phyloP scores from a whole-genome alignment of 2,797 vertebrate genomes.

The Danio aesculapii region DNA sequence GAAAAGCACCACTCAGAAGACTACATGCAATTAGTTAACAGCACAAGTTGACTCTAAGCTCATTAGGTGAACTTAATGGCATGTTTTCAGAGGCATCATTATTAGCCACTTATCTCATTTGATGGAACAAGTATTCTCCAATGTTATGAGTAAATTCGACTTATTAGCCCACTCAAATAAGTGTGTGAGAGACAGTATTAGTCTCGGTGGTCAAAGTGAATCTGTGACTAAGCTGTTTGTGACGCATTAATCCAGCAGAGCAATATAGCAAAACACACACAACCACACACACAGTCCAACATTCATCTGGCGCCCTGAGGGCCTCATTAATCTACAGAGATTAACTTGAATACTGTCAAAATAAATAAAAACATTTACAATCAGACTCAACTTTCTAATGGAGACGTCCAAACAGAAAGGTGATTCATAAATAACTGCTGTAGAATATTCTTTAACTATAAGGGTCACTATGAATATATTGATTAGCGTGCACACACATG shows the following conservation, averaged over 20 bases:
- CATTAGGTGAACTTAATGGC: not conserved
- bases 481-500: too few species aligned
- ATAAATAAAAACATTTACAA: not conserved
- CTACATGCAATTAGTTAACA: not conserved
- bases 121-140: not conserved
- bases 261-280: conserved; percentile 50
- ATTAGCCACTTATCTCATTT: conserved; percentile 3
- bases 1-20: not conserved
- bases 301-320: conserved; percentile 21
- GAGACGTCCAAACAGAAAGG: not conserved
- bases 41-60: not conserved
- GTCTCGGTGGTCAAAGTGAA: conserved; percentile 43
- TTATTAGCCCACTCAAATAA: conserved; percentile 5
- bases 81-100: not conserved
- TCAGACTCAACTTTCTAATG: conserved; percentile 2
- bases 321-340: conserved; percentile 12
- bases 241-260: conserved; percentile 41
- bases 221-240: conserved; percentile 35
- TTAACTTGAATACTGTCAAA: conserved; percentile 7
- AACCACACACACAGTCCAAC: conserved; percentile 23
- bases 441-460: not conserved
- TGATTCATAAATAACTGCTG: conserved; percentile 29
- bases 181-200: conserved; percentile 19
- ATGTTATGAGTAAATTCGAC: not conserved
- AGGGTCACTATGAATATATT: too few species aligned